Evolutionary conservation across 2,797 vertebrate species (phyloP).

Genomic region (Microctenopoma stevenorrisi): DNA sequence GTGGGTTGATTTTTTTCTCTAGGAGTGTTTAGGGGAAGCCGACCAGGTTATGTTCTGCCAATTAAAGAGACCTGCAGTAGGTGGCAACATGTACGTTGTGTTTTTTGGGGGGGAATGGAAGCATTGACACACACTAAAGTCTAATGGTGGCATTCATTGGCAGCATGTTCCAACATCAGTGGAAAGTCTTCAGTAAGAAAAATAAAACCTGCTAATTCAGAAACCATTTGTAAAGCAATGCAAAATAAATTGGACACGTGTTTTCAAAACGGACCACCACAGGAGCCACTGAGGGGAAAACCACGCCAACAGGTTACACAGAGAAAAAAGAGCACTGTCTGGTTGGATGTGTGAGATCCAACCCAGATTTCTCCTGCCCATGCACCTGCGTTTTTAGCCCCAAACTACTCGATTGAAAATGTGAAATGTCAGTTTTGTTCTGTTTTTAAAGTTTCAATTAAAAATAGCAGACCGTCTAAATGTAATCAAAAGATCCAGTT

Average conservation of each 20-base stretch:
- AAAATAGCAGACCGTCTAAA: too few relatives aligned
- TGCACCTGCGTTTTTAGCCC: slow-evolving; percentile 63
- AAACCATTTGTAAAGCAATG: slow-evolving; percentile 48
- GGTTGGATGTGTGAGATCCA: slow-evolving; percentile 53
- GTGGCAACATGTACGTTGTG: slow-evolving; percentile 46
- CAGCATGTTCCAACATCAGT: slow-evolving; percentile 7
- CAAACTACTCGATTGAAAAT: slow-evolving; percentile 28
- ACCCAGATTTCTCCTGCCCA: slow-evolving; percentile 59
- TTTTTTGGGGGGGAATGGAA: slow-evolving; percentile 26
- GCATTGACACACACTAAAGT: slow-evolving; percentile 32
- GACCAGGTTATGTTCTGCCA: slow-evolving; percentile 49
- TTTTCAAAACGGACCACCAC: slow-evolving; percentile 59
- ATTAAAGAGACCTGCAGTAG: slow-evolving; percentile 38
- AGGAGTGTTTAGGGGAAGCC: slow-evolving; percentile 6
- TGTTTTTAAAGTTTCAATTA: not conserved
- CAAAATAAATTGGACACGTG: slow-evolving; percentile 38
- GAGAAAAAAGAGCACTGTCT: slow-evolving; percentile 42
- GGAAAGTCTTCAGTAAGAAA: slow-evolving; percentile 53
- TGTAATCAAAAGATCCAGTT: too few relatives aligned
- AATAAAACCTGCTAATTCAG: slow-evolving; percentile 37
- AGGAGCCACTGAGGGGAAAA: slow-evolving; percentile 32
- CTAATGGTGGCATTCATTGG: slow-evolving; percentile 33
- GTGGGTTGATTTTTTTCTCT: slow-evolving; percentile 30
- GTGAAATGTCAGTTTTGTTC: not conserved
- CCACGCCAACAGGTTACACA: slow-evolving; percentile 44